phyloP scores from a whole-genome alignment of 2,797 vertebrate species.

The Netta rufina region DNA sequence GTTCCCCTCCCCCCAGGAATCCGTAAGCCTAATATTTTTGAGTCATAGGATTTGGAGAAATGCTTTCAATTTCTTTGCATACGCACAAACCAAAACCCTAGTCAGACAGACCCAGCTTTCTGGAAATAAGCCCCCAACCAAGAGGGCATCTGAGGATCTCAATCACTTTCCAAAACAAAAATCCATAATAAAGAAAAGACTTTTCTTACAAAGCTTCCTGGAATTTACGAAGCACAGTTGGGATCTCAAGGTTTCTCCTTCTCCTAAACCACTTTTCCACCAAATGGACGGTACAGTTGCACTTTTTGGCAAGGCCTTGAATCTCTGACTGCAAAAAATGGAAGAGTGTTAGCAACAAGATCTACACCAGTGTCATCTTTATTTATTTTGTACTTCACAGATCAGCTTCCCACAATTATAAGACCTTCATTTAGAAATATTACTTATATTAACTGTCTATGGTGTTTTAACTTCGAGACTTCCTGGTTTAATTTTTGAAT shows the following conservation, averaged over 20 bases:
- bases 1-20: background rate
- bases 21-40: background rate
- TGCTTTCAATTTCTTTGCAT: background rate
- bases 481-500: background rate
- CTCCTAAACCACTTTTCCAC: slow-evolving; percentile 93
- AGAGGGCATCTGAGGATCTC: background rate
- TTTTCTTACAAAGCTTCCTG: slow-evolving; percentile 89
- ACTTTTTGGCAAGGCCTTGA: slow-evolving; percentile 91
- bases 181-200: background rate
- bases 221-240: slow-evolving; percentile 90
- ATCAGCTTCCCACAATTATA: background rate
- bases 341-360: background rate
- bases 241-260: slow-evolving; percentile 85
- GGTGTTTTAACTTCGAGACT: background rate
- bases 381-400: background rate
- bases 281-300: slow-evolving; percentile 81
- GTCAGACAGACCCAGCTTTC: background rate
- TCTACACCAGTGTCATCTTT: background rate
- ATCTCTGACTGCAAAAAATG: slow-evolving; percentile 82
- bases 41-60: background rate
- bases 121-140: background rate
- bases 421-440: background rate
- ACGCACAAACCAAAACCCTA: background rate
- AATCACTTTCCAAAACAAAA: background rate
- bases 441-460: background rate